Base-by-base conservation (phyloP, 2,113 vertebrate species). In the Pardalotus punctatus region DNA sequence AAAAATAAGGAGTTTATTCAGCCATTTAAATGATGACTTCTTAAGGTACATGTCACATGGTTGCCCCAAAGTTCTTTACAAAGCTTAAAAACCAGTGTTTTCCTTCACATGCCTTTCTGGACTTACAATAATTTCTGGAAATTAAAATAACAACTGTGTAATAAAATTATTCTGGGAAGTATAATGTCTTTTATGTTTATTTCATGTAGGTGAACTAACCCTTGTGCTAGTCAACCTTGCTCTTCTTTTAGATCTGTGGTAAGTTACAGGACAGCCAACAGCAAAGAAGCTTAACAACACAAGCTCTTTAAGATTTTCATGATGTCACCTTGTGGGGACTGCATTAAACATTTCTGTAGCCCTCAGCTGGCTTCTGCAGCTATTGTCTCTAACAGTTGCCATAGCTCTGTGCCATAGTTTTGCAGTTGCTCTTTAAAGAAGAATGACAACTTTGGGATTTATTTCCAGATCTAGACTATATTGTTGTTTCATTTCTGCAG, bases 211-310 rank as follows among this genome's bases (percentile, higher is more conserved):
- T 20, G 18, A 50, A 53, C 25, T 50, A 43, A 73, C 6, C 1
- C 8, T 70, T 57, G 61, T 23, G 21, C 6, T 31, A 50, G 27
- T 25, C 80, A 43, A 43, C 22, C 24, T 71, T 64, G 20, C 5
- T 86, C 4, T 18, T 65, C 22, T 57, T 16, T 73, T 57, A 35
- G 25, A 27, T 50, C 15, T 62, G 6, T 78, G n/a, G 4, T 31
- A 45, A 31, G 1, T 38, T 56, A 11, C 14, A 19, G 2, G 2
- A 7, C 14, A 58, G 10, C 10, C 9, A 45, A 10, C 4, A 79
- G 36, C 0, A 0, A 35, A 57, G 16, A 82, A 6, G 6, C 13
- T 45, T 43, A 40, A 58, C 3, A 64, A 7, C 18, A 64, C 6
- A 71, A 72, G 11, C 0, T 56, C 33, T 23, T 38, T 16, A 24